A percentile compares a stretch with the other conserved stretches of the same genome.
Evolutionary conservation across 1,140 invertebrate species (phyloP).

Genomic region (Aphis craccivora): DNA sequence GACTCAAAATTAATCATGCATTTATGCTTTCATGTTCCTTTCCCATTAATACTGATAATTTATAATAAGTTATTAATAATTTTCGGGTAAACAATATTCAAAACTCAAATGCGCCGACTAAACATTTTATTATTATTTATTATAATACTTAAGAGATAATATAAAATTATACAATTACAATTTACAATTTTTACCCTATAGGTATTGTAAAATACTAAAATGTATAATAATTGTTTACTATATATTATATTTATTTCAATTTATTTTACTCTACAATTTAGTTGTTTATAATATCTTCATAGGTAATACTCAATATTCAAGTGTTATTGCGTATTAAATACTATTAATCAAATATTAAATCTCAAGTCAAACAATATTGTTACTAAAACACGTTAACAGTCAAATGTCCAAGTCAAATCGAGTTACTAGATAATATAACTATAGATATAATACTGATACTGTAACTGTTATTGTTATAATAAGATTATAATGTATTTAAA

Average conservation of each 20-base stretch:
- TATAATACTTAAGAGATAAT: not conserved
- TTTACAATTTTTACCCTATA: not conserved
- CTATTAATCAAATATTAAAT: not conserved
- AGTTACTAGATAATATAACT: not conserved
- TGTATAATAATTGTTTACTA: no score
- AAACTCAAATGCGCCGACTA: not conserved
- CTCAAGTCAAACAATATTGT: not conserved
- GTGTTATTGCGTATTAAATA: not conserved
- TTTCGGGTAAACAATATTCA: not conserved
- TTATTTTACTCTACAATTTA: not conserved
- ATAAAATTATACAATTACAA: not conserved
- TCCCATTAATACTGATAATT: not conserved
- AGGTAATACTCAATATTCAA: constrained; percentile 1
- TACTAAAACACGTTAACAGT: not conserved
- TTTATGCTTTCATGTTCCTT: no score
- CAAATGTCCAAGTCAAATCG: not conserved
- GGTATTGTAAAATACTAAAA: no score
- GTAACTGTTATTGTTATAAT: not conserved
- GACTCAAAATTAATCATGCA: no score
- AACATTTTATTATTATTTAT: not conserved
- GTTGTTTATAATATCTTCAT: not conserved
- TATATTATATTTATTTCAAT: not conserved
- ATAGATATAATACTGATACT: not conserved
- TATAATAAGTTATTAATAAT: not conserved
- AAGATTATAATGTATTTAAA: not conserved